Percentiles rank a stretch among this genome's conserved stretches.
Evolutionary conservation across 2,888 invertebrate species (phyloP).

Genomic region (Ischnura elegans): DNA sequence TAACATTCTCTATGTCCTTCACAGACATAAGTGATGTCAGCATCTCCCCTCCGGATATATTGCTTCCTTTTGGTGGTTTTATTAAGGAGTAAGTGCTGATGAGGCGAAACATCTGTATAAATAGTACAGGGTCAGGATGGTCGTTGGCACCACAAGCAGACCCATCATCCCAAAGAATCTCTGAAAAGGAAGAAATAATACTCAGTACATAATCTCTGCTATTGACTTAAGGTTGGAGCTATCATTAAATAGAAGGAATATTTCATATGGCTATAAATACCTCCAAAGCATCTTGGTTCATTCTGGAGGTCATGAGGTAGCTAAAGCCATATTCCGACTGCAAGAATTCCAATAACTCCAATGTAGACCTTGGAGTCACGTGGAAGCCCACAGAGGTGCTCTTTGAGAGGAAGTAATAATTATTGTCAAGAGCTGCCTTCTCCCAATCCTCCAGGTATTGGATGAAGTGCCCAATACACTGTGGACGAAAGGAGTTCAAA

Average conservation of each 20-base stretch:
- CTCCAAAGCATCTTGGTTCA: neutral
- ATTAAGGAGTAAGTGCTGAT: neutral
- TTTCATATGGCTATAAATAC: neutral
- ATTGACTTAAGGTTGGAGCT: neutral
- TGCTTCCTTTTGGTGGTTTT: neutral
- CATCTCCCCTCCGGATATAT: too few species aligned
- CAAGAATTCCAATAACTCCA: conserved; percentile 68
- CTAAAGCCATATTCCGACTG: conserved; percentile 60
- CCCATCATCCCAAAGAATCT: neutral
- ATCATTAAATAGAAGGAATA: neutral
- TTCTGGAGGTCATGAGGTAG: conserved; percentile 64
- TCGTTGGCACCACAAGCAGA: neutral
- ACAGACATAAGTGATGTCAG: too few species aligned
- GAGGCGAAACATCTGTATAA: neutral
- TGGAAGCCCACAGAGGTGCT: conserved; percentile 66
- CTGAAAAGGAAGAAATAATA: neutral
- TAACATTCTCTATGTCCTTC: too few species aligned
- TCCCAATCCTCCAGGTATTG: conserved; percentile 54
- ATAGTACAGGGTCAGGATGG: neutral
- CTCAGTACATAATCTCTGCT: neutral
- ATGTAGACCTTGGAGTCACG: conserved; percentile 68
- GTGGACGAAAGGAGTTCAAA: neutral
- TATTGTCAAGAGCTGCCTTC: conserved; percentile 30
- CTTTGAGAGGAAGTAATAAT: conserved; percentile 66
- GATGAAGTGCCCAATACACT: conserved; percentile 67